Percentiles rank a stretch among this genome's conserved stretches.
Conservation (phyloP, 2,113 vertebrate genomes). For the Himantopus leucocephalus region DNA sequence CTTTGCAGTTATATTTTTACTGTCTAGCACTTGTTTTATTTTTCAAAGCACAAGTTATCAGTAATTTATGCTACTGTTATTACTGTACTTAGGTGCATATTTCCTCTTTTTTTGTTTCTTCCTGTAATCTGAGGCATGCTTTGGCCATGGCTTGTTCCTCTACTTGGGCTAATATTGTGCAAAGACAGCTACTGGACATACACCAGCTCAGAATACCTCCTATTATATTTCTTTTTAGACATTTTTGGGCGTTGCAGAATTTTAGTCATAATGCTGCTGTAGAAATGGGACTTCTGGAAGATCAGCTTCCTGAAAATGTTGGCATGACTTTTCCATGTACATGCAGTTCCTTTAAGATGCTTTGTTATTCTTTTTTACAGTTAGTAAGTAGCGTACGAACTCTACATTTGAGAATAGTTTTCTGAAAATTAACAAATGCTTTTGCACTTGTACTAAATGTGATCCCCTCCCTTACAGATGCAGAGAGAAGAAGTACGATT, state of each 20-base stretch:
- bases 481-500: conserved; percentile 86
- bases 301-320: not conserved
- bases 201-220: not conserved
- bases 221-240: not conserved
- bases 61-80: not conserved
- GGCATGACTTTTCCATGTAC: not conserved
- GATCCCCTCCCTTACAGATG: conserved; percentile 78
- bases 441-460: not conserved
- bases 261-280: not conserved
- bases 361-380: not conserved
- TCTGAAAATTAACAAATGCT: not conserved
- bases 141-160: not conserved
- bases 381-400: not conserved
- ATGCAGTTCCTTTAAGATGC: not conserved
- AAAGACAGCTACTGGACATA: not conserved
- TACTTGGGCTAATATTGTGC: not conserved
- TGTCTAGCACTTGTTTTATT: not conserved
- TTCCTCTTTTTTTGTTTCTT: not conserved
- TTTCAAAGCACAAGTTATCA: not conserved
- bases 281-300: not conserved
- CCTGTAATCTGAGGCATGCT: not conserved
- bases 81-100: not conserved
- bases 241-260: not conserved
- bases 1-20: not conserved
- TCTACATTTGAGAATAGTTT: not conserved